Percentiles rank a stretch among this genome's conserved stretches.
Conservation (phyloP, 2,113 vertebrate species). For the Lota lota region DNA sequence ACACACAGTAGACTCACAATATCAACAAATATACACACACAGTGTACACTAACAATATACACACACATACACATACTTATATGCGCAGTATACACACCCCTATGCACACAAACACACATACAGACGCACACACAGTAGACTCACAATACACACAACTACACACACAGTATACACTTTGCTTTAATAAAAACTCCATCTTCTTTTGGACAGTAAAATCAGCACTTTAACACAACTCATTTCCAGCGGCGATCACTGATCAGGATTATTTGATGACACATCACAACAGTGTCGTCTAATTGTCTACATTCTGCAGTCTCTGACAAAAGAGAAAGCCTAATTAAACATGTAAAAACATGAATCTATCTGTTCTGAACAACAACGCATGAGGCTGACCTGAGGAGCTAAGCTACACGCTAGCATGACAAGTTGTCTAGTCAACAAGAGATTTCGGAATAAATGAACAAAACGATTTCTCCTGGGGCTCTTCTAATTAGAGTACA, state of each 20-base stretch:
- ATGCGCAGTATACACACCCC: no score
- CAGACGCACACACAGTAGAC: background rate
- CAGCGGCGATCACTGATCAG: background rate
- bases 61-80: no score
- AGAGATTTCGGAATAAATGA: slow-evolving; percentile 87
- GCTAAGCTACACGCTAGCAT: slow-evolving; percentile 78
- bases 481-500: slow-evolving; percentile 83
- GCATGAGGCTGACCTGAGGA: slow-evolving; percentile 52
- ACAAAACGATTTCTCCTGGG: slow-evolving; percentile 84
- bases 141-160: slow-evolving; percentile 24
- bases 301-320: background rate
- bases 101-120: slow-evolving; percentile 23
- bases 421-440: slow-evolving; percentile 90
- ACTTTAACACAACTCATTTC: no score
- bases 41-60: no score
- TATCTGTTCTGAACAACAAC: slow-evolving; percentile 40
- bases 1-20: no score
- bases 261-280: no score
- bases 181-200: no score
- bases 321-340: slow-evolving; percentile 32
- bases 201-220: no score
- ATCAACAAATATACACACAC: no score
- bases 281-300: no score
- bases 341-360: slow-evolving; percentile 60
- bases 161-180: slow-evolving; percentile 21